phyloP scores from a whole-genome alignment of 2,797 vertebrate species.

The Gobio occitaniae region DNA sequence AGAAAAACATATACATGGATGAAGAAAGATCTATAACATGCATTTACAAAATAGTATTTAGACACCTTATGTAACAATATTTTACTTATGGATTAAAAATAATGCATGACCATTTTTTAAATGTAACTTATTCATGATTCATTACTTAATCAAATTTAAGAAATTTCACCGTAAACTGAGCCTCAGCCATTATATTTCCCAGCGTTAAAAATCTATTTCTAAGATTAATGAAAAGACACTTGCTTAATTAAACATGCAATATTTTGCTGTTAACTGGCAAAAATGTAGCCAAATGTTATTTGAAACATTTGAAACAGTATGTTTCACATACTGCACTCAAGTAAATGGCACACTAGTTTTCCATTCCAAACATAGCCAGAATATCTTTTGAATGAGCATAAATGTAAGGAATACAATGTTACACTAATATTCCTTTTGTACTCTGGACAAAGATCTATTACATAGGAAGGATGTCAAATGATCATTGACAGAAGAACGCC shows the following conservation, averaged over 20 bases:
- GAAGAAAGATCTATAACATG: background rate
- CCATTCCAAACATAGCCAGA: background rate
- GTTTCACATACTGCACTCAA: background rate
- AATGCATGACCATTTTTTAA: background rate
- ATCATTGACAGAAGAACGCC: conserved; percentile 9
- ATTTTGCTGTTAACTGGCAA: background rate
- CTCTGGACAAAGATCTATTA: background rate
- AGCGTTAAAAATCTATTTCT: background rate
- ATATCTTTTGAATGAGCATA: background rate
- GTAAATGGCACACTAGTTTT: background rate
- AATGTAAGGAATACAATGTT: background rate
- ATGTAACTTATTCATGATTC: background rate
- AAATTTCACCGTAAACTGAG: background rate
- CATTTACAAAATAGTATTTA: too few relatives aligned
- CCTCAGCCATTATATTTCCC: background rate
- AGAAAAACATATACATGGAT: background rate
- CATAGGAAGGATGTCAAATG: conserved; percentile 8
- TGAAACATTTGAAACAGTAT: background rate
- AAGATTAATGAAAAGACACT: background rate
- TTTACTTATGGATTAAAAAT: background rate
- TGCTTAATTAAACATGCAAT: background rate
- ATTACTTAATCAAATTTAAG: background rate
- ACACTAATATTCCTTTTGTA: background rate
- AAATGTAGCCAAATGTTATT: background rate
- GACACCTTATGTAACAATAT: background rate